These are phyloP conservation scores for Mechanitis mazaeus DNA, from an alignment of 2,888 invertebrate species.

Conservation along the genomic window DNA sequence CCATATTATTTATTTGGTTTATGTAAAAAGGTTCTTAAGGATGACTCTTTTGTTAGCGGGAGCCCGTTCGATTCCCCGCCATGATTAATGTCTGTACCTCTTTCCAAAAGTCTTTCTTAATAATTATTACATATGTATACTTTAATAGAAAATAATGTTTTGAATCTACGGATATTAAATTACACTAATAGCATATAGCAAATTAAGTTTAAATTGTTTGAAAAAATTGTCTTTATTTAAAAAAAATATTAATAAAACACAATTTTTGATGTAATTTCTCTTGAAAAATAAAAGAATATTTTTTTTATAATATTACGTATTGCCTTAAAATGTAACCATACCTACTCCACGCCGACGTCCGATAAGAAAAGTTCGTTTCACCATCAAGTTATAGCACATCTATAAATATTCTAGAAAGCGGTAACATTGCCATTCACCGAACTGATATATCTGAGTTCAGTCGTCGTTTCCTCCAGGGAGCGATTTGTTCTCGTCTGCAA, in stretches of 20 bases:
- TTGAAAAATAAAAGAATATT: too few relatives aligned
- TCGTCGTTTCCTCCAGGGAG: conserved; percentile 5
- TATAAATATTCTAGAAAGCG: conserved; percentile 3
- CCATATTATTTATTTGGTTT: conserved; percentile 8
- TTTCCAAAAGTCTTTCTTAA: conserved; percentile 11
- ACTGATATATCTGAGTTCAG: conserved; percentile 6
- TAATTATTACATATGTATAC: neutral
- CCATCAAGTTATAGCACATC: conserved; percentile 2
- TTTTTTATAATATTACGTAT: too few relatives aligned
- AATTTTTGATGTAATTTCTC: too few relatives aligned
- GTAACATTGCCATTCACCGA: conserved; percentile 3
- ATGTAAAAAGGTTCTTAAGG: conserved; percentile 15
- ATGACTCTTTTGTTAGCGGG: conserved; percentile 24
- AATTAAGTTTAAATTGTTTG: neutral
- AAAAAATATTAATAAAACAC: too few relatives aligned
- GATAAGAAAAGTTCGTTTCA: neutral
- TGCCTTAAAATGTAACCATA: too few relatives aligned
- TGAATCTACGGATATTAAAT: neutral
- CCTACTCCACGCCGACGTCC: too few relatives aligned
- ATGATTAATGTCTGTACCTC: conserved; percentile 23
- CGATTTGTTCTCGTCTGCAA: conserved; percentile 6
- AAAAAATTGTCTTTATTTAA: too few relatives aligned
- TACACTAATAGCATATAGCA: neutral
- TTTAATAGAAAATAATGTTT: neutral
- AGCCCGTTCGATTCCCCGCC: conserved; percentile 24